Conservation (phyloP, 2,888 invertebrate species). For the Eupeodes luniger region DNA sequence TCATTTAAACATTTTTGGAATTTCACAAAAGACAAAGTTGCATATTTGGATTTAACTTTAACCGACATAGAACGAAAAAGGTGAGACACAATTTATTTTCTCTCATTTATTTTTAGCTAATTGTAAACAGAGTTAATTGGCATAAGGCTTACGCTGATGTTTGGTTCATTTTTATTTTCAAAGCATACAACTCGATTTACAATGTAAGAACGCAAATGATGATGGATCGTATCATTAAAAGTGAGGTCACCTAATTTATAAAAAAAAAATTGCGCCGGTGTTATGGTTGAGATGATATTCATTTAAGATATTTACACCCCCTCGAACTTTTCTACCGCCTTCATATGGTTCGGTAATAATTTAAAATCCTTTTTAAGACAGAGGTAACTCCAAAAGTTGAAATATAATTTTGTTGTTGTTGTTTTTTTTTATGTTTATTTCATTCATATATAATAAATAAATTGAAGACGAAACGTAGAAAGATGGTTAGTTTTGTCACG, state of each 20-base stretch:
- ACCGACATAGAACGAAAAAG: conserved; percentile 56
- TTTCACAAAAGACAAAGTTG: conserved; percentile 44
- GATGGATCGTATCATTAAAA: conserved; percentile 57
- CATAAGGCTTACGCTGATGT: neutral
- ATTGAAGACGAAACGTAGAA: conserved; percentile 40
- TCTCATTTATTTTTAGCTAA: conserved; percentile 6
- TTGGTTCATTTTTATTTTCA: conserved; percentile 4
- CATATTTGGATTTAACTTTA: conserved; percentile 60
- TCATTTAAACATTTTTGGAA: conserved; percentile 31
- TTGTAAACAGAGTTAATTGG: conserved; percentile 52
- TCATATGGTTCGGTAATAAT: neutral
- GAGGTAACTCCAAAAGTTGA: conserved; percentile 10
- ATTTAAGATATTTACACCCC: neutral
- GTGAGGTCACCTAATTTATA: conserved; percentile 57
- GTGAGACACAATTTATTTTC: conserved; percentile 31
- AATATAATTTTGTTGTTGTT: neutral
- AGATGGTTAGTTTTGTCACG: conserved; percentile 53
- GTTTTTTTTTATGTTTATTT: conserved; percentile 2
- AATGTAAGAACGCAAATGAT: conserved; percentile 46
- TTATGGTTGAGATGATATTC: conserved; percentile 36
- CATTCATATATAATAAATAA: too few relatives aligned
- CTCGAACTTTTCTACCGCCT: neutral
- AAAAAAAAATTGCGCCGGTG: conserved; percentile 23
- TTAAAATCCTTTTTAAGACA: conserved; percentile 41
- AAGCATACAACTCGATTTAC: conserved; percentile 24